Percentiles rank a stretch among this genome's conserved stretches.
Conservation (phyloP, 2,113 vertebrate genomes). For the Nicator chloris region DNA sequence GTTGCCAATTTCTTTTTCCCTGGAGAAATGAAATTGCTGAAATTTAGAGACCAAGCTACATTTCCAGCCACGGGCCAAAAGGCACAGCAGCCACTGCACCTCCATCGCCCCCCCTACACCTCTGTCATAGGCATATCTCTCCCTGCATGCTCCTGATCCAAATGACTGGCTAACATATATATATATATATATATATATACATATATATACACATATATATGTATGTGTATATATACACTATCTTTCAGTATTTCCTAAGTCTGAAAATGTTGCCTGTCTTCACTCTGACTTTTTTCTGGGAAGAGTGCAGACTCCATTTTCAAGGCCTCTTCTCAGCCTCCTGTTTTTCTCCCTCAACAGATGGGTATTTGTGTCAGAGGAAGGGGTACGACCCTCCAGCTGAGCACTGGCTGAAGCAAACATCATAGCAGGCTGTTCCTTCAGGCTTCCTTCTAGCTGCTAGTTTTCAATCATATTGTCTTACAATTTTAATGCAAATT, state of each 20-base stretch:
- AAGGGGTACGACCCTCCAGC: neutral
- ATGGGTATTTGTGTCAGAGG: accelerated
- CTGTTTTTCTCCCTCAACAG: neutral
- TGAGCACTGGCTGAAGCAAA: neutral
- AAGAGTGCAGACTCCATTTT: neutral
- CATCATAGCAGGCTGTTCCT: neutral
- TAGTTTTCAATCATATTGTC: neutral
- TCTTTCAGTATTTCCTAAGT: neutral
- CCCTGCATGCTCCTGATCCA: neutral
- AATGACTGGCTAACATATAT: neutral
- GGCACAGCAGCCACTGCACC: neutral
- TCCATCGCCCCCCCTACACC: accelerated
- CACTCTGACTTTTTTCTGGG: neutral
- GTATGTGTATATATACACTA: too few species aligned
- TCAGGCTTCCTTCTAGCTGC: neutral
- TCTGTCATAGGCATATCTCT: neutral
- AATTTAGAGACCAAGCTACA: neutral
- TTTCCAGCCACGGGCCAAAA: neutral
- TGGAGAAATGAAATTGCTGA: neutral
- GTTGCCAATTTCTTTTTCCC: neutral
- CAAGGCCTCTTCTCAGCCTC: neutral
- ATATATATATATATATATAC: too few species aligned
- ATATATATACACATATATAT: too few species aligned
- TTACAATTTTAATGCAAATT: neutral
- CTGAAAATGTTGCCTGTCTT: neutral